These are phyloP conservation scores for Acanthosepion esculentum DNA, from an alignment of 2,888 invertebrate genomes.

Conservation along the genomic window DNA sequence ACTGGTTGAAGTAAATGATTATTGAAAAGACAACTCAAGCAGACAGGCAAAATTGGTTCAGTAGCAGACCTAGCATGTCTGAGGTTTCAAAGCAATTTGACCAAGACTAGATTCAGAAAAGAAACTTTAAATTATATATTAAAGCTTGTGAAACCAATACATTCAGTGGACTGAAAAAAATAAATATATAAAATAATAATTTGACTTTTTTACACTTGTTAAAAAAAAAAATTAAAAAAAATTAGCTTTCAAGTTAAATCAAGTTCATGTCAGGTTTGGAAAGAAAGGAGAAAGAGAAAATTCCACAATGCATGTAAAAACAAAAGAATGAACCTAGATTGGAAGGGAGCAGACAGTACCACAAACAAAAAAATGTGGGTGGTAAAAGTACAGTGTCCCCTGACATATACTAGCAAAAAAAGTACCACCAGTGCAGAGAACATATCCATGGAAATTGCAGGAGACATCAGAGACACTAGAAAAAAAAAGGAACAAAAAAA, in stretches of 20 bases:
- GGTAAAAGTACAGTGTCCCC: too few relatives aligned
- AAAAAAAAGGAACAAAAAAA: background rate
- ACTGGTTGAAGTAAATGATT: background rate
- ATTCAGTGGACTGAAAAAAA: background rate
- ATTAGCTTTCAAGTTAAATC: background rate
- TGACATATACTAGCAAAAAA: too few relatives aligned
- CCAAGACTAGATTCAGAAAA: conserved; percentile 1
- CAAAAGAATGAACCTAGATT: background rate
- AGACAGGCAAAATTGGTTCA: background rate
- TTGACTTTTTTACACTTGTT: background rate
- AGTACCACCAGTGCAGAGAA: background rate
- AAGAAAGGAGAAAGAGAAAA: background rate
- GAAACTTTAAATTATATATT: background rate
- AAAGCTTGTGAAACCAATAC: background rate
- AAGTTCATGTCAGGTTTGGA: background rate
- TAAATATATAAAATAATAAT: background rate
- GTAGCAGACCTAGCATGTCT: background rate
- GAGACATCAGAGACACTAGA: background rate
- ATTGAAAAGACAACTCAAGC: background rate
- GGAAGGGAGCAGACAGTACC: background rate
- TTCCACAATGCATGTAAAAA: background rate
- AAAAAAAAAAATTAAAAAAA: too few relatives aligned
- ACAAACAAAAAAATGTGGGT: background rate
- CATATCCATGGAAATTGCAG: background rate
- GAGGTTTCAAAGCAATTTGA: background rate